Evolutionary conservation across 1,140 invertebrate genomes (phyloP).

Genomic region (Cotesia chilonis): DNA sequence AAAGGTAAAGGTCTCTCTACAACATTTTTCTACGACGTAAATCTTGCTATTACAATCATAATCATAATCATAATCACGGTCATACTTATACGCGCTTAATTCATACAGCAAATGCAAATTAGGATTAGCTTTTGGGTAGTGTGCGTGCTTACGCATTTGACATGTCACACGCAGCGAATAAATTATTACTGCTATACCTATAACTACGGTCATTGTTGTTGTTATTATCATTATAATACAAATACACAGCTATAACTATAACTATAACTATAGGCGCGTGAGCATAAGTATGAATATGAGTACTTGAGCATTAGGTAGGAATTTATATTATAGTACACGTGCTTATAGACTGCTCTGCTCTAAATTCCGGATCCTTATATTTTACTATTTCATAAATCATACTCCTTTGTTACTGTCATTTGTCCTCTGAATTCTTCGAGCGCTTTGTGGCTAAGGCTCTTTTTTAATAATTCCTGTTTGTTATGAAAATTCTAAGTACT

Average conservation of each 20-base stretch:
- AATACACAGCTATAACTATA: not conserved
- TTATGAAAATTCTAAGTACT: too few species aligned
- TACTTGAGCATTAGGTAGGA: not conserved
- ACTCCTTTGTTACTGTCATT: not conserved
- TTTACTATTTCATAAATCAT: slow-evolving; percentile 7
- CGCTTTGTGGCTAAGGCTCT: too few species aligned
- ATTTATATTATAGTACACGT: slow-evolving; percentile 15
- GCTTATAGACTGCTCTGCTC: slow-evolving; percentile 2
- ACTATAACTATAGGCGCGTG: slow-evolving; percentile 8
- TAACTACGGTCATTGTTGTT: not conserved
- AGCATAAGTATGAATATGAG: too few species aligned
- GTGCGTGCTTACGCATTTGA: slow-evolving; percentile 38
- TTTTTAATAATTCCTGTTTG: too few species aligned
- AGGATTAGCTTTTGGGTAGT: slow-evolving; percentile 28
- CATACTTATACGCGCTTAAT: not conserved
- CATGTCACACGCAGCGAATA: slow-evolving; percentile 35
- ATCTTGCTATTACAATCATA: too few species aligned
- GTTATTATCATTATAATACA: not conserved
- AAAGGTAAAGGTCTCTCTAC: not conserved
- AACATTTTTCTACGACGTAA: too few species aligned
- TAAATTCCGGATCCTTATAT: not conserved
- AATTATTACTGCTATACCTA: slow-evolving; percentile 34
- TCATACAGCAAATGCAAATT: slow-evolving; percentile 32
- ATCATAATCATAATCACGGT: too few species aligned
- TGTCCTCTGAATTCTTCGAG: too few species aligned